Percentiles rank a stretch among this genome's conserved stretches.
phyloP scores from a whole-genome alignment of 2,888 invertebrate genomes.

The Eupithecia pulchellata region DNA sequence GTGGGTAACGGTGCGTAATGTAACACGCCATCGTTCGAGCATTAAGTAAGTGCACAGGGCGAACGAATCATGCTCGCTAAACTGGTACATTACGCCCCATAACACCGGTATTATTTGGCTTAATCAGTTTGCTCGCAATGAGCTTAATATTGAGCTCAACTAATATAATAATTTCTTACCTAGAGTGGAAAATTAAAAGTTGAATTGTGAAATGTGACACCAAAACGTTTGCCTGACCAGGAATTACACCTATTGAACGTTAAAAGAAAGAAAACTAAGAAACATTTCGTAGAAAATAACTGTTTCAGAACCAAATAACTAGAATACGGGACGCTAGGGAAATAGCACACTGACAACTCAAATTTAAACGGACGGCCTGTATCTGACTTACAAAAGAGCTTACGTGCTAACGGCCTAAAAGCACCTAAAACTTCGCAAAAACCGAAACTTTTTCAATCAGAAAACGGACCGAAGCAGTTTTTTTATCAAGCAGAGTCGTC shows the following conservation, averaged over 20 bases:
- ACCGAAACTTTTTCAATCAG: slow-evolving; percentile 59
- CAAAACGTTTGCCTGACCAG: neutral
- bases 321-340: slow-evolving; percentile 9
- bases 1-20: too few species aligned
- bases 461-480: slow-evolving; percentile 48
- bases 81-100: too few species aligned
- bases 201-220: neutral
- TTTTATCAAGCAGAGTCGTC: slow-evolving; percentile 44
- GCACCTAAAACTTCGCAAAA: slow-evolving; percentile 32
- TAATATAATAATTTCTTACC: neutral
- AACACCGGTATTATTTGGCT: too few species aligned
- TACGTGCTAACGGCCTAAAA: slow-evolving; percentile 21
- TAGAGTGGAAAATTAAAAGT: neutral
- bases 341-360: slow-evolving; percentile 7
- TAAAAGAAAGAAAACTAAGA: neutral
- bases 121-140: too few species aligned
- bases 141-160: neutral
- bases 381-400: slow-evolving; percentile 24
- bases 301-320: slow-evolving; percentile 3
- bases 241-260: neutral
- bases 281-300: neutral
- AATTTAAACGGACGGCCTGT: slow-evolving; percentile 24
- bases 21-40: too few species aligned
- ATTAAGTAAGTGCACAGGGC: too few species aligned
- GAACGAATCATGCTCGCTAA: too few species aligned